Percentiles rank a stretch among this genome's conserved stretches.
phyloP scores from a whole-genome alignment of 2,888 invertebrate species.

The Andrena fulva region DNA sequence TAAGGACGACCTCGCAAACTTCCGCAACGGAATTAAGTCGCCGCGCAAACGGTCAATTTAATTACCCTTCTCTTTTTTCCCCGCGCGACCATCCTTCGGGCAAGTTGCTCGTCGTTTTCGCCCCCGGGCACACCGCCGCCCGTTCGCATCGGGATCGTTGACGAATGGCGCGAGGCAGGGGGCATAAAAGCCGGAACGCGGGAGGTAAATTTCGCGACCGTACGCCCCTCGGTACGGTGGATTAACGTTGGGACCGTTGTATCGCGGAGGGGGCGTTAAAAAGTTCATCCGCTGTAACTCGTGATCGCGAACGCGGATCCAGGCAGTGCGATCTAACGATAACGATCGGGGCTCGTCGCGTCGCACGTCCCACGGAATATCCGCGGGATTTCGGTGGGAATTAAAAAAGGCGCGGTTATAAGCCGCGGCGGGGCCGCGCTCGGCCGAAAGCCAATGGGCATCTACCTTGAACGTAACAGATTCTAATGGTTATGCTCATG shows the following conservation, averaged over 20 bases:
- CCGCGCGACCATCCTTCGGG: conserved; percentile 14
- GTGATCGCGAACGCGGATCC: conserved; percentile 49
- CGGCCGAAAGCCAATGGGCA: conserved; percentile 57
- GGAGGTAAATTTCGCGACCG: conserved; percentile 14
- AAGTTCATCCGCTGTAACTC: conserved; percentile 62
- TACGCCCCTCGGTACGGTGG: conserved; percentile 6
- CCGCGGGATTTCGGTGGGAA: conserved; percentile 56
- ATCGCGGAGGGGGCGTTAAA: conserved; percentile 67
- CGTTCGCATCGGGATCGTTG: conserved; percentile 3
- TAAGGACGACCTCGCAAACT: conserved; percentile 58
- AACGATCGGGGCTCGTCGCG: conserved; percentile 55
- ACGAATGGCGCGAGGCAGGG: not conserved
- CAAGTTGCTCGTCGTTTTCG: not conserved
- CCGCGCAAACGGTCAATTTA: conserved; percentile 52
- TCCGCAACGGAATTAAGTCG: conserved; percentile 58
- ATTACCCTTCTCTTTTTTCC: conserved; percentile 43
- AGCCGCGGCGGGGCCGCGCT: conserved; percentile 27
- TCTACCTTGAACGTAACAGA: conserved; percentile 77
- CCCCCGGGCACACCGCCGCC: not conserved
- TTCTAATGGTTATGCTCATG: conserved; percentile 82
- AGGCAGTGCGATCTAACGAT: conserved; percentile 60
- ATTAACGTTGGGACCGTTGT: conserved; percentile 51
- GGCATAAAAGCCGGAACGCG: not conserved
- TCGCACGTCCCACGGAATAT: conserved; percentile 40
- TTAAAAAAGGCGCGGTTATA: conserved; percentile 60